Evolutionary conservation across 2,888 invertebrate species (phyloP), one percentile per base, ranked within the genome.

Genomic region (Falcaria lacertinaria): DNA sequence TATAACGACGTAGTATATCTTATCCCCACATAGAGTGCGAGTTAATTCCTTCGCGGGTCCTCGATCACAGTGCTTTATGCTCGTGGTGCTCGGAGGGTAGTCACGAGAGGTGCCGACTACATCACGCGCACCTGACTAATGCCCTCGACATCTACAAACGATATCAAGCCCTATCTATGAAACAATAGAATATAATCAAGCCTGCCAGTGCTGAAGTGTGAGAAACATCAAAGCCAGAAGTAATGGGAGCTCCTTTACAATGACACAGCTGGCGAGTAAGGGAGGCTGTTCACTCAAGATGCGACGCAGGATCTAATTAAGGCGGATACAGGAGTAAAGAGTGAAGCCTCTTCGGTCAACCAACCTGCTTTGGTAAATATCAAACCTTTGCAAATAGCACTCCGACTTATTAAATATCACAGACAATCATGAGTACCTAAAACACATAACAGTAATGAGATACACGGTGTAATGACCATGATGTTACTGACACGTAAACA

Each of bases 221-320:
- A 28, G 28, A 28, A 39, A 22, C 28, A 7, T 33, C 40, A 45
- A 28, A 45, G 45, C 46, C 51, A 53, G 50, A 50, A 57, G 52
- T 60, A 65, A 64, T 64, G 37, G 13, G 19, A 42, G 42, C 33
- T 33, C 33, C 36, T 19, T 33, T 11, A 37, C 33, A 13, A 37
- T 36, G 1, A 41, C 41, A 13, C 19, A 33, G 22, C 15, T 11
- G 39, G 17, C 16, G 1, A 15, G 13, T 28, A 28, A 33, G 11
- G 39, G 33, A 16, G 32, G 15, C 39, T 32, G 33, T 11, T 11
- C 28, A 28, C 11, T 1, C 11, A 2, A 4, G 3, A 28, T 11
- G 11, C 11, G 11, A 11, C 11, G 28, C 11, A 2, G 11, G 1
- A 22, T 22, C 22, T 6, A 22, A 5, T 22, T n/a, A n/a, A n/a